These are phyloP conservation scores for Stegodyphus mimosarum DNA, from an alignment of 1,140 invertebrate species.

Conservation along the genomic window DNA sequence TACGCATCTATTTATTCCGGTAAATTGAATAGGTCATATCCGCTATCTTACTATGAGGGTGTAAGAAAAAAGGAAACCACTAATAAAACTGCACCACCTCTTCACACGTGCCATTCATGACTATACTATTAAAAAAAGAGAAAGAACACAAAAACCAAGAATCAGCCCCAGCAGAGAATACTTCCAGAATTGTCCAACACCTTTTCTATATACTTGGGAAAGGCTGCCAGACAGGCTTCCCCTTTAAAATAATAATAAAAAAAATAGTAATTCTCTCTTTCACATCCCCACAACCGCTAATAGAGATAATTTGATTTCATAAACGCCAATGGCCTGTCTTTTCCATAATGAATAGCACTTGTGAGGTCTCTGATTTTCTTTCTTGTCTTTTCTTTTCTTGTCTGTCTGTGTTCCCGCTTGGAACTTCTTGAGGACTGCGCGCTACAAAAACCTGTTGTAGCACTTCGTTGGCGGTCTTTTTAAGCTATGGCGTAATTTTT, in stretches of 20 bases:
- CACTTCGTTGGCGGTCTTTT: constrained; percentile 14
- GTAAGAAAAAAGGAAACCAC: not conserved
- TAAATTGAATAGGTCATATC: too few relatives aligned
- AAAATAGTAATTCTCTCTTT: not conserved
- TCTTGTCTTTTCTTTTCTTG: constrained; percentile 18
- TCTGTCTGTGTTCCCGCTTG: not conserved
- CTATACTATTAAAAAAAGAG: not conserved
- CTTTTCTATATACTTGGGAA: not conserved
- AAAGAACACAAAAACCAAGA: not conserved
- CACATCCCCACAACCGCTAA: constrained; percentile 11
- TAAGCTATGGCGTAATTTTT: constrained; percentile 3
- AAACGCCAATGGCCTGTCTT: constrained; percentile 37
- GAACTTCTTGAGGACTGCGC: not conserved
- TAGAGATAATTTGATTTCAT: constrained; percentile 52
- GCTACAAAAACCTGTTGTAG: not conserved
- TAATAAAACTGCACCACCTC: constrained; percentile 8
- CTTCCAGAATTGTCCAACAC: not conserved
- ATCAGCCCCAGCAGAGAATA: not conserved
- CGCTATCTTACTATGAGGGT: too few relatives aligned
- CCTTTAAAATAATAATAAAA: not conserved
- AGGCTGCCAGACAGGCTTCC: not conserved
- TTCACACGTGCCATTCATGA: constrained; percentile 14
- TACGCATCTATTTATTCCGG: too few relatives aligned
- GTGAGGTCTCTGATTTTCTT: constrained; percentile 39
- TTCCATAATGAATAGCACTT: constrained; percentile 43